Evolutionary conservation across 2,113 vertebrate genomes (phyloP).

Genomic region (Planiliza haematocheilus): DNA sequence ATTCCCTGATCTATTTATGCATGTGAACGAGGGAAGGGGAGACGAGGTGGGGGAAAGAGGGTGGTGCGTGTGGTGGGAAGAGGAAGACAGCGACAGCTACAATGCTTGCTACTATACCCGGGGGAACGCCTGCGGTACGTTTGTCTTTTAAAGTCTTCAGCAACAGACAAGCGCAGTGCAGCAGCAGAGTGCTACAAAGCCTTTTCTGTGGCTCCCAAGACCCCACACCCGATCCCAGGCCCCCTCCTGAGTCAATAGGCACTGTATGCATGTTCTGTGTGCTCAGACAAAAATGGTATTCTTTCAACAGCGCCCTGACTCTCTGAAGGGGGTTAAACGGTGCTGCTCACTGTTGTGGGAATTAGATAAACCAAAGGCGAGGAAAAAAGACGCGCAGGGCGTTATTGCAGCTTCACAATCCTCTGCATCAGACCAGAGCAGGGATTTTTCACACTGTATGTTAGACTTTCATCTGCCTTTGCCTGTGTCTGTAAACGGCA

Average conservation of each 20-base stretch:
- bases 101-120: conserved; percentile 74
- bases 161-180: conserved; percentile 72
- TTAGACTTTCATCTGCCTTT: conserved; percentile 73
- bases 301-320: conserved; percentile 73
- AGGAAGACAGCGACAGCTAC: conserved; percentile 77
- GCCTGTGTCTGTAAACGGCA: conserved; percentile 50
- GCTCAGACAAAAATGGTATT: conserved; percentile 73
- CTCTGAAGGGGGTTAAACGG: conserved; percentile 80
- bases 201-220: conserved; percentile 63
- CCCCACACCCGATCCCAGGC: conserved; percentile 35
- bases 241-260: conserved; percentile 72
- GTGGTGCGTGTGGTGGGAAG: conserved; percentile 31
- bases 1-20: conserved; percentile 87
- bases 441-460: conserved; percentile 68
- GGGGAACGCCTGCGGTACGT: conserved; percentile 81
- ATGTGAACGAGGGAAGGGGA: conserved; percentile 72
- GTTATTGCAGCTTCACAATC: conserved; percentile 63
- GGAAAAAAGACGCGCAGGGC: conserved; percentile 44
- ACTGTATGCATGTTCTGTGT: conserved; percentile 76
- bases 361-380: conserved; percentile 70
- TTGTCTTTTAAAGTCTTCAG: conserved; percentile 82
- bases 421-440: conserved; percentile 60
- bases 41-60: conserved; percentile 25
- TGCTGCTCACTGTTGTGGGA: conserved; percentile 69
- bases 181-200: conserved; percentile 76